Conservation (phyloP, 1,140 invertebrate species). For the Camponotus pennsylvanicus region DNA sequence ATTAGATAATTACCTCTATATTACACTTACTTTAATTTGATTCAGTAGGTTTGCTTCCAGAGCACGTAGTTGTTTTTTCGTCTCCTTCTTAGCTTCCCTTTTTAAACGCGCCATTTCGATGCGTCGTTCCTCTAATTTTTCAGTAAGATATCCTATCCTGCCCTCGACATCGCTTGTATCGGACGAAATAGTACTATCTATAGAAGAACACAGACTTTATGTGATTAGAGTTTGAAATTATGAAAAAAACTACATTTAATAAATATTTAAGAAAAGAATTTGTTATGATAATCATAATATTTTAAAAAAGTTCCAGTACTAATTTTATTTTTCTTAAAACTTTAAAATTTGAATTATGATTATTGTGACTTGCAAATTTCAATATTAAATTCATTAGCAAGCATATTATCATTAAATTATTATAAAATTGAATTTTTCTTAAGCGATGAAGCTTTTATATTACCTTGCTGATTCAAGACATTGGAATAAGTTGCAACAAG, state of each 20-base stretch:
- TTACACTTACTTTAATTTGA: slow-evolving; percentile 82
- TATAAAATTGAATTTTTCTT: too few relatives aligned
- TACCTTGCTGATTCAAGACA: slow-evolving; percentile 83
- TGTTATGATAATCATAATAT: background rate
- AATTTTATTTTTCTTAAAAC: background rate
- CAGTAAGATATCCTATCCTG: slow-evolving; percentile 82
- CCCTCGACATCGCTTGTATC: slow-evolving; percentile 84
- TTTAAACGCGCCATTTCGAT: slow-evolving; percentile 83
- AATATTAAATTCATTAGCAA: background rate
- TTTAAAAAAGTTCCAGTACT: background rate
- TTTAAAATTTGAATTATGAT: too few relatives aligned
- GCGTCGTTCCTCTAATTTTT: slow-evolving; percentile 83
- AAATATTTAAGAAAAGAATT: background rate
- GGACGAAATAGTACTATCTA: slow-evolving; percentile 84
- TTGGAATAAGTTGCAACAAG: slow-evolving; percentile 81
- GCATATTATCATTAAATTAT: background rate
- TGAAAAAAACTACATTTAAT: slow-evolving; percentile 9
- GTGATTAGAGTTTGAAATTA: slow-evolving; percentile 45
- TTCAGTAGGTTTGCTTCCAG: slow-evolving; percentile 83
- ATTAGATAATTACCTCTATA: slow-evolving; percentile 14
- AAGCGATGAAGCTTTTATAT: background rate
- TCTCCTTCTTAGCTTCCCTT: slow-evolving; percentile 82
- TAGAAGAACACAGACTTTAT: slow-evolving; percentile 36
- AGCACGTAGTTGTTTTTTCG: slow-evolving; percentile 82
- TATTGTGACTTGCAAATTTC: too few relatives aligned